Conservation (phyloP, 92 coral and sea anemone genomes). For the Parazoanthus darwini region DNA sequence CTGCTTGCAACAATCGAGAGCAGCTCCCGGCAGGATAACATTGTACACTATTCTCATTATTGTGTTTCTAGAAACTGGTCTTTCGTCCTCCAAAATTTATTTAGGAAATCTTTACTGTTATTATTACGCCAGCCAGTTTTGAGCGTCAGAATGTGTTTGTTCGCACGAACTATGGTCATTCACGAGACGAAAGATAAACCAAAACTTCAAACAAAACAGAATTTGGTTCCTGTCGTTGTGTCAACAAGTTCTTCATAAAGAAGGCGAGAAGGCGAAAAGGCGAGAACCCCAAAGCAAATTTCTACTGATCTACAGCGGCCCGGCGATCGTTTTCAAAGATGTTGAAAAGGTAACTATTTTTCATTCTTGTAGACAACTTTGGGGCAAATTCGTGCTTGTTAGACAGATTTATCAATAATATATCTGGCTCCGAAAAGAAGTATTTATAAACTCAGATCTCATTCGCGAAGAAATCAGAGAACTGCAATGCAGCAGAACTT, state of each 20-base stretch:
- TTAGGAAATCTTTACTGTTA: slow-evolving; percentile 1
- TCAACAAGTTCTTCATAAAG: slow-evolving; percentile 9
- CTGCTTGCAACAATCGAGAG: slow-evolving; percentile 19
- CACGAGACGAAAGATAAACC: slow-evolving; percentile 10
- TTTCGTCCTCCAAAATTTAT: background rate
- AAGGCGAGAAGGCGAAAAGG: background rate
- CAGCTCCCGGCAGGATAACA: background rate
- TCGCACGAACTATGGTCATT: slow-evolving; percentile 4
- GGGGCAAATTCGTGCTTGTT: background rate
- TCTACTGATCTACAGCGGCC: background rate
- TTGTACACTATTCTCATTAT: background rate
- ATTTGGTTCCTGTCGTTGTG: slow-evolving; percentile 1
- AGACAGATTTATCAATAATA: background rate
- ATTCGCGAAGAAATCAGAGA: background rate
- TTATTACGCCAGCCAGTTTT: background rate
- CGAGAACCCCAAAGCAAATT: background rate
- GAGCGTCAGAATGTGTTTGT: slow-evolving; percentile 9
- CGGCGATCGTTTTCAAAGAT: background rate
- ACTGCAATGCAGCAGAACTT: background rate
- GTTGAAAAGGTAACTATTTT: background rate
- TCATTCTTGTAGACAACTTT: background rate
- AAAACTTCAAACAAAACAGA: slow-evolving; percentile 5
- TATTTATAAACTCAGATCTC: background rate
- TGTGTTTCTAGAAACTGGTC: background rate
- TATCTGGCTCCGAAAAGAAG: background rate